phyloP scores from a whole-genome alignment of 2,888 invertebrate species.

The Eupithecia dodoneata region DNA sequence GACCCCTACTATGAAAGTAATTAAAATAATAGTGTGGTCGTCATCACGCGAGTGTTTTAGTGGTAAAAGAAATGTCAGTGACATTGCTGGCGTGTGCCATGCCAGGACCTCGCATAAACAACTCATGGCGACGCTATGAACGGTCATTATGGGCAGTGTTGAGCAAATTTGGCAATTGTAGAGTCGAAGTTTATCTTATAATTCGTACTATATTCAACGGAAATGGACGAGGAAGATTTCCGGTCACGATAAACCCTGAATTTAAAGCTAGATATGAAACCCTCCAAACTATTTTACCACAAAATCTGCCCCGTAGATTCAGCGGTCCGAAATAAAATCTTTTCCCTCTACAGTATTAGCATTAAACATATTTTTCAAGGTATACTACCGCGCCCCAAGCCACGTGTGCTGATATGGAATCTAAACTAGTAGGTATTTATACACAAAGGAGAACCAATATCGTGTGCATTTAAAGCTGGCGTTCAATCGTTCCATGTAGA shows the following conservation, averaged over 20 bases:
- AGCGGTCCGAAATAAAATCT: neutral
- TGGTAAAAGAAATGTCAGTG: conserved; percentile 58
- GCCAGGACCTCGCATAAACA: neutral
- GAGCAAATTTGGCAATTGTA: neutral
- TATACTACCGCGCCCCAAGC: conserved; percentile 7
- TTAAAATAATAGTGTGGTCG: conserved; percentile 77
- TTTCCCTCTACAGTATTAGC: neutral
- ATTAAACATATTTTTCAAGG: neutral
- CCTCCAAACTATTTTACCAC: neutral
- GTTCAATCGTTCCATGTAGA: conserved; percentile 73
- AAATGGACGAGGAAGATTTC: neutral
- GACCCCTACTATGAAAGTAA: conserved; percentile 75
- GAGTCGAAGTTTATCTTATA: neutral
- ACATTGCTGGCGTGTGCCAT: conserved; percentile 52
- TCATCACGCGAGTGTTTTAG: conserved; percentile 73
- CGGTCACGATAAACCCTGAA: neutral
- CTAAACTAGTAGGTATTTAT: conserved; percentile 49
- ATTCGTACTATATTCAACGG: neutral
- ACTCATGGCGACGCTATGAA: neutral
- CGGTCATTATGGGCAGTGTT: neutral
- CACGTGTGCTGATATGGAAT: conserved; percentile 47
- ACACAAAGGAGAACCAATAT: conserved; percentile 60
- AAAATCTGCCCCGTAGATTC: neutral
- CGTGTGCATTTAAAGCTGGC: conserved; percentile 62
- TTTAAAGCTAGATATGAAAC: neutral